phyloP scores from a whole-genome alignment of 2,113 vertebrate species.

The Strix uralensis region DNA sequence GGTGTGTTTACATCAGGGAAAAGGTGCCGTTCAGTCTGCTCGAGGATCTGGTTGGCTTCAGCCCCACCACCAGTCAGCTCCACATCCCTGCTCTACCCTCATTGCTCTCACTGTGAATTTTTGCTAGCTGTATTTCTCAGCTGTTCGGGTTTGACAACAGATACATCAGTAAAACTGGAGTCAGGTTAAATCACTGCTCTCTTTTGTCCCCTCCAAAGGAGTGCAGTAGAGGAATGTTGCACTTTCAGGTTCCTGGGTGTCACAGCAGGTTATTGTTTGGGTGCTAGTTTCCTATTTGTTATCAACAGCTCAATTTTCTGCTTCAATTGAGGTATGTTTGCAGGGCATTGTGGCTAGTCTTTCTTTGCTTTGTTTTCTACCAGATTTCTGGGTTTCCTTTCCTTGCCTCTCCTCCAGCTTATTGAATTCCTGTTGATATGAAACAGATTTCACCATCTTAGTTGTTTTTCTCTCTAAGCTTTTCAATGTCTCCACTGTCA shows the following conservation, averaged over 20 bases:
- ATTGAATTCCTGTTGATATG: not conserved
- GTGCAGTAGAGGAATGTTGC: not conserved
- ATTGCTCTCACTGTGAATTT: not conserved
- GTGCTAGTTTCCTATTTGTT: not conserved
- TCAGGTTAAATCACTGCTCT: not conserved
- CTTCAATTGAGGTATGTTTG: not conserved
- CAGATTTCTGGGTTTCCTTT: not conserved
- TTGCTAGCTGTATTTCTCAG: not conserved
- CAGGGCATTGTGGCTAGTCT: not conserved
- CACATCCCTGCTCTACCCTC: not conserved
- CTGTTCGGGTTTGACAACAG: not conserved
- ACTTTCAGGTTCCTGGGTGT: not conserved
- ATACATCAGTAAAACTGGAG: not conserved
- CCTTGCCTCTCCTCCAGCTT: not conserved
- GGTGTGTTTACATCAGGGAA: not conserved
- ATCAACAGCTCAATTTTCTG: conserved; percentile 3
- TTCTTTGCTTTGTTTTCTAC: not conserved
- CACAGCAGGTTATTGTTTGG: not conserved
- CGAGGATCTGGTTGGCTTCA: not conserved
- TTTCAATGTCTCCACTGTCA: conserved; percentile 32
- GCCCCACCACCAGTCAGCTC: not conserved
- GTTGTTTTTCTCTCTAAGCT: not conserved
- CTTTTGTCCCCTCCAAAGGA: not conserved
- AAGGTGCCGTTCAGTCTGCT: not conserved
- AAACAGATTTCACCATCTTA: not conserved